These are phyloP conservation scores for Drosophila tripunctata DNA, from an alignment of 2,888 invertebrate species.

Conservation along the genomic window DNA sequence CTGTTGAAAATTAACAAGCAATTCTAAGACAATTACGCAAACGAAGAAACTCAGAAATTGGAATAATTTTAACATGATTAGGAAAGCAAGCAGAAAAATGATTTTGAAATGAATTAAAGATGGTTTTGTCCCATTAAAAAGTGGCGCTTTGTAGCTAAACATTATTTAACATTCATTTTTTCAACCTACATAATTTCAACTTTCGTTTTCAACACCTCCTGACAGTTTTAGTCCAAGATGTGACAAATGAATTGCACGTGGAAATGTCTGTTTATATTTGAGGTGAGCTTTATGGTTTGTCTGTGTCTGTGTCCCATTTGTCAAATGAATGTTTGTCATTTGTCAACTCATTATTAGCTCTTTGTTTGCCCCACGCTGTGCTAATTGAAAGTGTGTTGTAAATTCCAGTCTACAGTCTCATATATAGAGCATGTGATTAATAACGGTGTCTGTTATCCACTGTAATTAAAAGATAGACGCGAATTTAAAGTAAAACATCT, in stretches of 20 bases:
- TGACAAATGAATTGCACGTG: background rate
- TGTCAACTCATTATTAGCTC: slow-evolving; percentile 60
- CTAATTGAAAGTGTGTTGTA: slow-evolving; percentile 69
- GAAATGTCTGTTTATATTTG: background rate
- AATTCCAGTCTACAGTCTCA: slow-evolving; percentile 16
- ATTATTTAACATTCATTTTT: background rate
- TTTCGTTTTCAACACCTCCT: background rate
- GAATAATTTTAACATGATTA: background rate
- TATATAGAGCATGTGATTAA: slow-evolving; percentile 16
- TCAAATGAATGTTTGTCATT: slow-evolving; percentile 30
- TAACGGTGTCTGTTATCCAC: slow-evolving; percentile 23
- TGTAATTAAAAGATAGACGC: slow-evolving; percentile 56
- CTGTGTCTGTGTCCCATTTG: slow-evolving; percentile 12
- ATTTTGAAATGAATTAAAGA: no score
- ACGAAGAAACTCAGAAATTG: background rate
- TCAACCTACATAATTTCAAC: no score
- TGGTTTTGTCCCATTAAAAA: no score
- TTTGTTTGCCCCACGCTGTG: slow-evolving; percentile 26
- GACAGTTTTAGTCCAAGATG: background rate
- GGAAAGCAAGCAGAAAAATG: background rate
- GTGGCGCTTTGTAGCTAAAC: background rate
- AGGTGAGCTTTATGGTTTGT: background rate
- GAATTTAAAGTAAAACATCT: background rate
- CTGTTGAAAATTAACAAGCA: background rate
- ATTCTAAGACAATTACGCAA: background rate